These are phyloP conservation scores for Lycia hirtaria DNA, from an alignment of 2,888 invertebrate genomes.

Conservation along the genomic window DNA sequence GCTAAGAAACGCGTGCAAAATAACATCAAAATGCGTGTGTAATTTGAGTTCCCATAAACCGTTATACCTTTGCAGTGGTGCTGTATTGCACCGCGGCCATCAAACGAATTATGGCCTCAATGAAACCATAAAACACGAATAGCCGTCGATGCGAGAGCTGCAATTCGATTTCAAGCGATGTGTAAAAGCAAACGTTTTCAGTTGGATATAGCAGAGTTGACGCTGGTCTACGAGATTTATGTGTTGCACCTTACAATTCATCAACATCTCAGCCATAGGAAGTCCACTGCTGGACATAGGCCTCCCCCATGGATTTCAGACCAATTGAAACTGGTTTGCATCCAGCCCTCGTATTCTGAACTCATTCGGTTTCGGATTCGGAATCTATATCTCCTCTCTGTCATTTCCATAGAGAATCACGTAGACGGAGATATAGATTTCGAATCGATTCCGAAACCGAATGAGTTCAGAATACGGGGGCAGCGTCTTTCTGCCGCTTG, in stretches of 20 bases:
- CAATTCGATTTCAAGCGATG: slow-evolving; percentile 43
- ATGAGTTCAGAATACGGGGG: too few relatives aligned
- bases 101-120: slow-evolving; percentile 40
- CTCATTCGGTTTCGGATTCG: too few relatives aligned
- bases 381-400: too few relatives aligned
- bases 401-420: too few relatives aligned
- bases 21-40: slow-evolving; percentile 24
- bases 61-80: slow-evolving; percentile 38
- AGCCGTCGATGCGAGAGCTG: slow-evolving; percentile 36
- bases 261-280: too few relatives aligned
- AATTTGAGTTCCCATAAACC: slow-evolving; percentile 37
- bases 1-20: slow-evolving; percentile 2
- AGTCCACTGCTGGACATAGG: too few relatives aligned
- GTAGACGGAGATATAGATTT: too few relatives aligned
- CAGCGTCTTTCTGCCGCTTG: too few relatives aligned
- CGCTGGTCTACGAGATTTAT: slow-evolving; percentile 54
- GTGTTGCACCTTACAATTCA: slow-evolving; percentile 53
- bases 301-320: too few relatives aligned
- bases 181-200: slow-evolving; percentile 51
- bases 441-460: too few relatives aligned
- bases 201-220: slow-evolving; percentile 53
- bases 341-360: too few relatives aligned
- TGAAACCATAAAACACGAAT: slow-evolving; percentile 44
- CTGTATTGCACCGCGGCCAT: slow-evolving; percentile 38
- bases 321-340: too few relatives aligned